These are phyloP conservation scores for Gymnocephalus cernua DNA, from an alignment of 2,113 vertebrate genomes.

Conservation along the genomic window DNA sequence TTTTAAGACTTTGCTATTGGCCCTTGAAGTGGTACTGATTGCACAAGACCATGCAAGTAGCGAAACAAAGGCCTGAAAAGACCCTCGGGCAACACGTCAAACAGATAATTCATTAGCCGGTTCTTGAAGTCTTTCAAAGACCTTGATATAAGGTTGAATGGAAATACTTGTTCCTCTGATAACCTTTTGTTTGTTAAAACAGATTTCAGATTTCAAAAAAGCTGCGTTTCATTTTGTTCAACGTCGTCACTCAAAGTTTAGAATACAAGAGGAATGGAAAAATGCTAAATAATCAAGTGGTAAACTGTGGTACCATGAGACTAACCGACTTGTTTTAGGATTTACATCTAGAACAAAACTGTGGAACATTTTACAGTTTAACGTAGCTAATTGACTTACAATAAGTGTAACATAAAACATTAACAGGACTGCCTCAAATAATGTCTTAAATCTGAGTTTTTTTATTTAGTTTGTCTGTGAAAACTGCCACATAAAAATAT, in stretches of 20 bases:
- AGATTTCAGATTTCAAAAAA: neutral
- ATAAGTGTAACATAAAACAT: neutral
- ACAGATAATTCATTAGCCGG: too few relatives aligned
- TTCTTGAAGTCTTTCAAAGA: neutral
- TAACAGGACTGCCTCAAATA: constrained; percentile 24
- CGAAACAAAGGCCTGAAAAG: neutral
- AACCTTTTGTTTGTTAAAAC: neutral
- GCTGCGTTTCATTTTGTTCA: neutral
- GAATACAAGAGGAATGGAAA: neutral
- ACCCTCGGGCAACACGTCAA: neutral
- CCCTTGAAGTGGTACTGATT: neutral
- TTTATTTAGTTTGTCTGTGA: neutral
- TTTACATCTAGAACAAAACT: neutral
- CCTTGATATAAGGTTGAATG: neutral
- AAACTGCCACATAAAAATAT: constrained; percentile 15
- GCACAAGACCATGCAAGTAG: neutral
- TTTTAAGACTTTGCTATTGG: neutral
- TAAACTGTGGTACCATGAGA: neutral
- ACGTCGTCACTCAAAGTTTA: neutral
- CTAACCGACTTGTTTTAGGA: neutral
- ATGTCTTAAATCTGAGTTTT: neutral
- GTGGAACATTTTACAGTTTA: neutral
- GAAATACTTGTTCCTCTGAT: neutral
- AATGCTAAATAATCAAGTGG: neutral
- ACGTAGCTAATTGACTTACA: neutral